Conservation (phyloP, 1,140 invertebrate species). For the Neodiprion pinetum region DNA sequence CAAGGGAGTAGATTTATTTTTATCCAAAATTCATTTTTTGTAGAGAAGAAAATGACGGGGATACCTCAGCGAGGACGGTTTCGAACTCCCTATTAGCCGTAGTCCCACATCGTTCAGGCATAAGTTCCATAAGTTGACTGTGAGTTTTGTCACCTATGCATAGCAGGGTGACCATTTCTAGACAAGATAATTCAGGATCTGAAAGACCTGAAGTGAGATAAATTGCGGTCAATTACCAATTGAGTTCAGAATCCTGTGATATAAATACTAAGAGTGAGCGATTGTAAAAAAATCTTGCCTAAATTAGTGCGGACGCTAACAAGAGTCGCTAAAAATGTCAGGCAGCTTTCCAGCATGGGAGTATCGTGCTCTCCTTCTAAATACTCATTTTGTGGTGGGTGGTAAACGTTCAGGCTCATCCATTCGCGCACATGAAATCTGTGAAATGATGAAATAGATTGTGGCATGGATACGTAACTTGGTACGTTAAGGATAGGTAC, state of each 20-base stretch:
- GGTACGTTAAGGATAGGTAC: conserved; percentile 8
- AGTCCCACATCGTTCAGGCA: conserved; percentile 94
- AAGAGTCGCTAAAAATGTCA: conserved; percentile 91
- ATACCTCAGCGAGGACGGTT: conserved; percentile 76
- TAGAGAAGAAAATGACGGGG: conserved; percentile 24
- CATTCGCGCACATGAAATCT: conserved; percentile 86
- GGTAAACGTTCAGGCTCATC: conserved; percentile 78
- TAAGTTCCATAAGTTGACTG: conserved; percentile 91
- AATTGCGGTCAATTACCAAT: neutral
- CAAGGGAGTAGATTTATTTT: too few species aligned
- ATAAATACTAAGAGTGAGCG: conserved; percentile 15
- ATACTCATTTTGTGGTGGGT: conserved; percentile 67
- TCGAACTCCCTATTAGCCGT: conserved; percentile 91
- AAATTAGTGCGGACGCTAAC: conserved; percentile 90
- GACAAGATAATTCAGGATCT: conserved; percentile 69
- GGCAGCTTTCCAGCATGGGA: conserved; percentile 89
- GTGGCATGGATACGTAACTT: conserved; percentile 13
- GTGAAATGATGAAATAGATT: conserved; percentile 30
- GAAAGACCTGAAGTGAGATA: conserved; percentile 54
- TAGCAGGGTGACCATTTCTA: conserved; percentile 92
- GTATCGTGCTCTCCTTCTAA: conserved; percentile 81
- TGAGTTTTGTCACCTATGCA: conserved; percentile 95
- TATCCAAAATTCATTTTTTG: neutral
- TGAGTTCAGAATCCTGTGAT: neutral
- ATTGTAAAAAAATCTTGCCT: conserved; percentile 62